Evolutionary conservation across 1,140 invertebrate genomes (phyloP), one percentile per base, ranked within the genome.

Genomic region (Eueides isabella): DNA sequence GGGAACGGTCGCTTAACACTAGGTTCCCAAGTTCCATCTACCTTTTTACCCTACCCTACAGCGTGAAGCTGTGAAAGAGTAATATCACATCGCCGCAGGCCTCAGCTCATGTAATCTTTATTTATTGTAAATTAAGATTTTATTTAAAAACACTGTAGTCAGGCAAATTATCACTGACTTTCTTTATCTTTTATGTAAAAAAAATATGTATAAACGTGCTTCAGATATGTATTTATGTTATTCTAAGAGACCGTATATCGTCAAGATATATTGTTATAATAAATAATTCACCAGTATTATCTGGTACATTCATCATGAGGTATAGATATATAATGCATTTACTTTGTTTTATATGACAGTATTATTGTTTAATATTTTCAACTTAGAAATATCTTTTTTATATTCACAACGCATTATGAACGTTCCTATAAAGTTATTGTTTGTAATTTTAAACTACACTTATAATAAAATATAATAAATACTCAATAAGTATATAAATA

Each of bases 231-330:
- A 67, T 35, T 61, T 16, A 30, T 38, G 33, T 41, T 26, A 73
- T n/a, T 19, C 31, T 11, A 28, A 61, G 55, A 63, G 66, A 38
- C 33, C 44, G 14, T 44, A 33, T 67, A 44, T 33, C 31, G 31
- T 38, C 12, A 62, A 44, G 67, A 30, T 38, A 38, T 4, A 16
- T 38, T 67, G 29, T 63, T 12, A 26, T 5, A 48, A 23, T 7
- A 31, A 72, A 72, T 33, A 67, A 33, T 62, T 68, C n/a, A 16
- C 48, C 66, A 68, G 48, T 71, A 66, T 70, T 67, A 70, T 65
- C 28, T 29, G 23, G 73, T 74, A 66, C 33, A 61, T 64, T 41
- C 14, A 35, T 66, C 28, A n/a, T 26, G 30, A 62, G 19, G 5
- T 68, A 64, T 62, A n/a, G 1, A 38, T 26, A 68, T 29, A 30